These are phyloP conservation scores for Gerosis bhagava DNA, from an alignment of 2,888 invertebrate genomes.

Conservation along the genomic window DNA sequence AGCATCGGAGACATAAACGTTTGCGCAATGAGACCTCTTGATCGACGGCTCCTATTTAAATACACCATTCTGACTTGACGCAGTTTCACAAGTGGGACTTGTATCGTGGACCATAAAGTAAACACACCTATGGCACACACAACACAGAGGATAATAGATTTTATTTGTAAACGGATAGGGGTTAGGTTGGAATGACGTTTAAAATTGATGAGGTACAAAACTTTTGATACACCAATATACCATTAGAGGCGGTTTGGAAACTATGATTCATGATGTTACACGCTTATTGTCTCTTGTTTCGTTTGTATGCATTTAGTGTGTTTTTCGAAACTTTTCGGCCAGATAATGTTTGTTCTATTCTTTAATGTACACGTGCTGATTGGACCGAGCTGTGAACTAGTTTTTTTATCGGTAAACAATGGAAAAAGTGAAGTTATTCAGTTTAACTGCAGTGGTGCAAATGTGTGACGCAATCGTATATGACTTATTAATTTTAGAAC, in stretches of 20 bases:
- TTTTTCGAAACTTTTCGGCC: slow-evolving; percentile 44
- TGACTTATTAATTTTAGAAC: too few relatives aligned
- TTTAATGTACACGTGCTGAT: slow-evolving; percentile 62
- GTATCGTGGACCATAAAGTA: slow-evolving; percentile 17
- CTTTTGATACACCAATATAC: slow-evolving; percentile 26
- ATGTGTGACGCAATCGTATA: slow-evolving; percentile 19
- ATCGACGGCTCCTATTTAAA: slow-evolving; percentile 58
- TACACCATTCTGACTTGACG: slow-evolving; percentile 45
- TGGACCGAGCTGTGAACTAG: slow-evolving; percentile 49
- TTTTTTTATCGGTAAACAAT: slow-evolving; percentile 36
- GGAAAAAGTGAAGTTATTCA: slow-evolving; percentile 30
- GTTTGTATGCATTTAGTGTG: slow-evolving; percentile 41
- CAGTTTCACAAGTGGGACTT: slow-evolving; percentile 55
- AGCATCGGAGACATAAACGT: slow-evolving; percentile 35
- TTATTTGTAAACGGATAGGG: too few relatives aligned
- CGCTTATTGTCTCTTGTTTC: slow-evolving; percentile 53
- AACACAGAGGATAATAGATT: background rate
- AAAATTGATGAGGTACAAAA: background rate
- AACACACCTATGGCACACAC: background rate
- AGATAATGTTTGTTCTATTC: slow-evolving; percentile 45
- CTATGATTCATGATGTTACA: slow-evolving; percentile 62
- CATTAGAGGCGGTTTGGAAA: slow-evolving; percentile 67
- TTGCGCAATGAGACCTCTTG: slow-evolving; percentile 45
- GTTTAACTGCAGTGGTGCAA: slow-evolving; percentile 19
- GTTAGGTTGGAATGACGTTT: too few relatives aligned